Conservation (phyloP, 35 echinoderm and acorn worm genomes). For the Heliocidaris erythrogramma region DNA sequence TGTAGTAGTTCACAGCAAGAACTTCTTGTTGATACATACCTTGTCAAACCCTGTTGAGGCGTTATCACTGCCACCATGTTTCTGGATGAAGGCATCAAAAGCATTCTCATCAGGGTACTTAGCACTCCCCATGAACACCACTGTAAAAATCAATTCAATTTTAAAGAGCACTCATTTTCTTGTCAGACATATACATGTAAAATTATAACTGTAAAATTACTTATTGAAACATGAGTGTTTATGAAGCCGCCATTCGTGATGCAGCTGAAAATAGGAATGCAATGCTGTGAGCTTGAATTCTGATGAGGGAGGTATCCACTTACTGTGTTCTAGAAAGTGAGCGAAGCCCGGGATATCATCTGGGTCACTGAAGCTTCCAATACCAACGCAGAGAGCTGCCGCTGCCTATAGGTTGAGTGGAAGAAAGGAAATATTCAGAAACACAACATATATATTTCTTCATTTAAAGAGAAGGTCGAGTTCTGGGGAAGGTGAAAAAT, state of each 20-base stretch:
- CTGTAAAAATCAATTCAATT: constrained; percentile 49
- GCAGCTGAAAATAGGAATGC: no score
- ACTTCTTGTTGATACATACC: constrained; percentile 53
- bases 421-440: background rate
- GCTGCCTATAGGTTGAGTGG: constrained; percentile 64
- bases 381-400: constrained; percentile 92
- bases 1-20: no score
- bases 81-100: constrained; percentile 89
- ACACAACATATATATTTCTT: background rate
- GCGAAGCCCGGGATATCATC: constrained; percentile 93
- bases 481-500: no score
- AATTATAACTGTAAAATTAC: no score
- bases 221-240: no score
- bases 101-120: constrained; percentile 97
- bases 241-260: no score
- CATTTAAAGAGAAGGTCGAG: no score
- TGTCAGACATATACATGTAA: no score
- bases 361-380: constrained; percentile 95
- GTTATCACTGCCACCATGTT: constrained; percentile 91
- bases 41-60: constrained; percentile 93
- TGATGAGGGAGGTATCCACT: constrained; percentile 10
- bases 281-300: background rate
- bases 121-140: constrained; percentile 98
- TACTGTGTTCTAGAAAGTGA: constrained; percentile 98
- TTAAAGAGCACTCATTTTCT: no score